Evolutionary conservation across 1,140 invertebrate species (phyloP), one percentile per base, ranked within the genome.

Genomic region (Bombus waltoni): DNA sequence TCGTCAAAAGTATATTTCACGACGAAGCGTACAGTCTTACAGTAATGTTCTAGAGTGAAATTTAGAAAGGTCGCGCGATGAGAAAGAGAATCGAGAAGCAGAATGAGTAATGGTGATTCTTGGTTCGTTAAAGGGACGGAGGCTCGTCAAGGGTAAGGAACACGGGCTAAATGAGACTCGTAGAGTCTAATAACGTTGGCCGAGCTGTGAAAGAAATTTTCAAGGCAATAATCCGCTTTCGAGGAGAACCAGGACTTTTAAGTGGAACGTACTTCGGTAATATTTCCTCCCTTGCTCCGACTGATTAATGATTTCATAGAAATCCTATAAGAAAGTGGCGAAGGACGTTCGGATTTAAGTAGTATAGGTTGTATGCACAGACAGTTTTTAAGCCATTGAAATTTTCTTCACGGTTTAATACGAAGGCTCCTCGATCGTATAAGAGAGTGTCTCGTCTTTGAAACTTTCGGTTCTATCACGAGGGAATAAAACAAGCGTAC

Each of bases 161-260:
- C 22, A 66, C 32, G 53, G 40, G 4, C 42, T 75, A 75, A 83
- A 53, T 47, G 81, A 83, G 57, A 73, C 35, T 59, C 32, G 47
- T 38, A 72, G 28, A 38, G 38, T 73, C 53, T 62, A 81, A 81
- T 81, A 81, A 73, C 70, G 70, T 81, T 47, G 80, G 22, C 18
- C 79, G 65, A 47, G 38, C 79, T 22, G 66, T 53, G 70, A 81
- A 62, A 73, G 70, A 81, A 62, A 70, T 81, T 73, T 73, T 59
- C 80, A 57, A 72, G 80, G 35, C 28, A 40, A 62, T 81, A 62
- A 53, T 62, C 44, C 47, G 44, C 47, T 47, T 81, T 72, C 32
- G 13, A 47, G 68, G 9, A 11, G 44, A 59, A 32, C 9, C 70
- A 9, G 22, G 53, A 22, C 32, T 62, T 73, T 81, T 44, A 73